Base-by-base conservation (phyloP, 2,888 invertebrate species). In the Oxyteleia sp. region DNA sequence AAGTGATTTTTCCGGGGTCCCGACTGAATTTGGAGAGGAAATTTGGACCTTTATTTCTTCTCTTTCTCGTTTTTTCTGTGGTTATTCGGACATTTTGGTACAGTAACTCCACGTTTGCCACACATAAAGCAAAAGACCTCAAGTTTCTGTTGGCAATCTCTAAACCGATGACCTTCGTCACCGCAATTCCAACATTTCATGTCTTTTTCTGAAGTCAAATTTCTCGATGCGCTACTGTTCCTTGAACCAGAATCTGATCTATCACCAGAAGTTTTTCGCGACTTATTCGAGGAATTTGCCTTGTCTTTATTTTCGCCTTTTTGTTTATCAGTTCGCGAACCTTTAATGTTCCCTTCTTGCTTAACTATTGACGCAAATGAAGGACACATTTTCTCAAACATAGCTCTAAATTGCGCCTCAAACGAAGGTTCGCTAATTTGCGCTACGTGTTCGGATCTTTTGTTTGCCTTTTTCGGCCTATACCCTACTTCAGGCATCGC, bases 121-220 rank as follows among this genome's bases (percentile, higher is more conserved):
- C 74, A 74, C 13, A 11, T 32, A 45, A 13, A 74, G 13, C 74
- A 75, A 18, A 75, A 75, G 0, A 55, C 13, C n/a, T 38, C 15
- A 5, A 64, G 10, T 4, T 64, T 13, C 1, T 15, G 1, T 13
- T 55, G 11, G 35, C 64, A 75, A 10, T 57, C 29, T 2, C 38
- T 55, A 47, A 64, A 75, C 11, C 13, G 13, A 11, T 72, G 72
- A 11, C 63, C 61, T 15, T 32, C 0, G 2, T 20, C 11, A 5
- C 38, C 23, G n/a, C 72, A 75, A 29, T 75, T 75, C 74, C 74
- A 74, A 35, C 74, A 74, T 3, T 41, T n/a, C 1, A n/a, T 0
- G 13, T 35, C 41, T 41, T 13, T 41, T 43, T 43, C 43, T 43
- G n/a, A n/a, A n/a, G n/a, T n/a, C n/a, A n/a, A n/a, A n/a, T n/a